Evolutionary conservation across 2,888 invertebrate genomes (phyloP), one percentile per base, ranked within the genome.

Genomic region (Oscheius sp.): DNA sequence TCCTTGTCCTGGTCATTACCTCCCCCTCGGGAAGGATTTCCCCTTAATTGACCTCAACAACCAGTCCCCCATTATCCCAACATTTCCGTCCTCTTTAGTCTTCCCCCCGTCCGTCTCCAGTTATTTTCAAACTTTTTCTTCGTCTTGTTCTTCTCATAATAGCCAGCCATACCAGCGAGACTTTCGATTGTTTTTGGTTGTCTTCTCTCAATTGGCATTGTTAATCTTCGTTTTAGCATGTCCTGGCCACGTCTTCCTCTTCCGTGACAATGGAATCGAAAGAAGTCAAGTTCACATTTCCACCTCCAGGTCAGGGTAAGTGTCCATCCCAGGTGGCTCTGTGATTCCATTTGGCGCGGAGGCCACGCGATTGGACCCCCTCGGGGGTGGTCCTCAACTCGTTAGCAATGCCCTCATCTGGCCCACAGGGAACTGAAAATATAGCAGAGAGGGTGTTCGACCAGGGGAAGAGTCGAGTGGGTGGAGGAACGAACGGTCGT

Each of bases 291-390:
- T 61, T 61, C 43, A 41, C 41, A 18, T 61, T 61, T 18, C 61
- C 61, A 18, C 61, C n/a, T n/a, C n/a, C 61, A 23, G 21, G 6
- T 49, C n/a, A 7, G 55, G 21, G 55, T 55, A 25, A 55, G 55
- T 55, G 16, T 55, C 21, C 18, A 27, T 18, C 41, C 61, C 61
- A 61, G 61, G 61, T 61, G 61, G 43, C 41, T 43, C 1, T 43
- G 25, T 61, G 61, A 61, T 61, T 61, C 61, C 43, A 61, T 61
- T 61, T 61, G 45, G 61, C 61, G 21, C 12, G 43, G n/a, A 29
- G 41, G 43, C 35, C 35, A 55, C 23, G 18, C 61, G 61, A 61
- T 61, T 61, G 43, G 43, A n/a, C 43, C 18, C 61, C 61, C 61
- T 41, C 41, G 61, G 43, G 61, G 43, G 43, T n/a, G 25, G 7